These are phyloP conservation scores for Pachyuromys duprasi DNA, from an alignment of 2,797 vertebrate genomes.

Conservation along the genomic window DNA sequence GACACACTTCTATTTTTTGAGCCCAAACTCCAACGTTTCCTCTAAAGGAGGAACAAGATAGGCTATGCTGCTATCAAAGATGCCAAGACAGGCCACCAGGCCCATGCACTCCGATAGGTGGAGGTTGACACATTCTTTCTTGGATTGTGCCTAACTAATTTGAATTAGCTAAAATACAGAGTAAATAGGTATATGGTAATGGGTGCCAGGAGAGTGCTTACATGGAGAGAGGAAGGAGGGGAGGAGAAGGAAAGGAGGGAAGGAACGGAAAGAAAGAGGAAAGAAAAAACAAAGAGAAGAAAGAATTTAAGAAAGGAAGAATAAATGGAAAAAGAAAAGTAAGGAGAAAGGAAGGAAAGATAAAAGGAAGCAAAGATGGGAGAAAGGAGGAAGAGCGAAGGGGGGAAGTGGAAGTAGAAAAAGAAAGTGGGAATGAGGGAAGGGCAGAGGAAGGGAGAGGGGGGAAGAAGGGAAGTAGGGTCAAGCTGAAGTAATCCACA, in stretches of 20 bases:
- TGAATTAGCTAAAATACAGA: constrained; percentile 13
- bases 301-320: neutral
- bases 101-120: neutral
- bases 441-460: neutral
- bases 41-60: neutral
- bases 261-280: neutral
- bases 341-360: neutral
- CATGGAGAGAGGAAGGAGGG: neutral
- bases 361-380: neutral
- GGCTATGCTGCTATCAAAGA: neutral
- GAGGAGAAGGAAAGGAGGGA: neutral
- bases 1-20: neutral
- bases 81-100: neutral
- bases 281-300: neutral
- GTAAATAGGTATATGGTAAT: neutral
- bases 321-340: too few relatives aligned
- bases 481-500: neutral
- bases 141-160: neutral
- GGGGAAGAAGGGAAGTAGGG: neutral
- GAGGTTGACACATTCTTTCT: neutral
- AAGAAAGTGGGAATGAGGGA: neutral
- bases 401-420: neutral
- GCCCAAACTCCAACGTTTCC: neutral
- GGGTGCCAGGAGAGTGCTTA: neutral
- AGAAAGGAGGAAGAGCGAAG: neutral